Percentiles rank a stretch among this genome's conserved stretches.
Evolutionary conservation across 1,140 invertebrate genomes (phyloP).

Genomic region (Helicoverpa zea): DNA sequence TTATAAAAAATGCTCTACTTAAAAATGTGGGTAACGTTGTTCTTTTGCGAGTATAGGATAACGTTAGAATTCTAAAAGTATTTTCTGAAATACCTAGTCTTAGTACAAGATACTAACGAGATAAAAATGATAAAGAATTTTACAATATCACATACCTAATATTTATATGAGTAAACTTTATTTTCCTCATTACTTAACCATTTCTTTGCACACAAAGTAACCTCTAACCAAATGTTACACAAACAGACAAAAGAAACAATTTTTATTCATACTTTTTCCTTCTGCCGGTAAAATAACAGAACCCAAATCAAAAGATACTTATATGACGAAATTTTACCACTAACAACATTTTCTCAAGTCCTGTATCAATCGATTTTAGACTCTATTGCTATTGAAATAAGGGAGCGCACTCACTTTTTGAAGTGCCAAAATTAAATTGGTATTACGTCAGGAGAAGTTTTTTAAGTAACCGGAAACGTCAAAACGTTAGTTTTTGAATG

Average conservation of each 20-base stretch:
- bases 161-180: not conserved
- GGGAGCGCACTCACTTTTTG: not conserved
- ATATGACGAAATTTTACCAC: constrained; percentile 47
- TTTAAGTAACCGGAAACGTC: constrained; percentile 76
- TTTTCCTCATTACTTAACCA: constrained; percentile 10
- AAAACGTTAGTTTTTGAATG: constrained; percentile 72
- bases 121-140: too few relatives aligned
- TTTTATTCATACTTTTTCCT: constrained; percentile 37
- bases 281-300: constrained; percentile 58
- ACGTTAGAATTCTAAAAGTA: too few relatives aligned
- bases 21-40: too few relatives aligned
- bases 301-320: constrained; percentile 65
- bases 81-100: too few relatives aligned
- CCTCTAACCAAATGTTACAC: constrained; percentile 35
- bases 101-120: too few relatives aligned
- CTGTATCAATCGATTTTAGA: constrained; percentile 27
- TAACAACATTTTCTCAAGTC: constrained; percentile 15
- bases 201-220: constrained; percentile 15
- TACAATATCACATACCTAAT: too few relatives aligned
- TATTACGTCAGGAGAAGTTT: constrained; percentile 62
- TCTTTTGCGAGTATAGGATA: too few relatives aligned
- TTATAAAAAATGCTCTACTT: too few relatives aligned
- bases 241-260: constrained; percentile 36
- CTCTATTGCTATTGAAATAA: constrained; percentile 47
- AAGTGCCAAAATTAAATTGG: constrained; percentile 45